Base-by-base conservation (phyloP, 2,113 vertebrate species). In the Megaceryle torquata region DNA sequence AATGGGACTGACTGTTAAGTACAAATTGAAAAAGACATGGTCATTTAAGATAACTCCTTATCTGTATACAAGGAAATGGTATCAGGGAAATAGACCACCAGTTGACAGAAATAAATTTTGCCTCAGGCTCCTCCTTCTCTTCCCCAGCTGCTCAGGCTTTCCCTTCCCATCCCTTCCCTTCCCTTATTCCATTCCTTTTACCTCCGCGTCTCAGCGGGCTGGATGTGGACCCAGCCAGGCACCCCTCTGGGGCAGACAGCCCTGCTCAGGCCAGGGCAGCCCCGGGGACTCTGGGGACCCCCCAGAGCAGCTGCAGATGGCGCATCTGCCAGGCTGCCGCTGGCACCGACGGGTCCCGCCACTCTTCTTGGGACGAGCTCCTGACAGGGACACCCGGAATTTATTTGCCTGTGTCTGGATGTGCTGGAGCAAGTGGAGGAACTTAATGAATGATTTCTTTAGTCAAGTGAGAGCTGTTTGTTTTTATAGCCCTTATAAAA, bases 11-110 rank as follows among this genome's bases (percentile, higher is more conserved):
- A 98, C 98, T 98, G 98, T 98, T 98, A 98, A 98, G 98, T 97
- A 98, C 98, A 99, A 99, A 99, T 99, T 99, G 98, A 98, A 98
- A 99, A 98, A 98, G 99, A 99, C 98, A 98, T 99, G 99, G 98
- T 98, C 98, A 98, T 98, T 99, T 98, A 98, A 99, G 99, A 99
- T 99, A 99, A 99, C 98, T 97, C 97, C 98, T 98, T 99, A 99
- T 99, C 99, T 99, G 98, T 98, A 98, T 97, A 98, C 98, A 98
- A 98, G 98, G 98, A 98, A 99, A 98, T 97, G 97, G 98, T 98
- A 98, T 98, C 96, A 93, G 97, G 97, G 98, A 98, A 98, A 99
- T 97, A 98, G 98, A 98, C 98, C 98, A 98, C 98, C 98, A 96
- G 97, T 98, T 98, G 98, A 98, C 97, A 97, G 98, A 98, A 98